A percentile compares a stretch with the other conserved stretches of the same genome.
Evolutionary conservation across 2,113 vertebrate genomes (phyloP).

Genomic region (Grammomys dolichurus): DNA sequence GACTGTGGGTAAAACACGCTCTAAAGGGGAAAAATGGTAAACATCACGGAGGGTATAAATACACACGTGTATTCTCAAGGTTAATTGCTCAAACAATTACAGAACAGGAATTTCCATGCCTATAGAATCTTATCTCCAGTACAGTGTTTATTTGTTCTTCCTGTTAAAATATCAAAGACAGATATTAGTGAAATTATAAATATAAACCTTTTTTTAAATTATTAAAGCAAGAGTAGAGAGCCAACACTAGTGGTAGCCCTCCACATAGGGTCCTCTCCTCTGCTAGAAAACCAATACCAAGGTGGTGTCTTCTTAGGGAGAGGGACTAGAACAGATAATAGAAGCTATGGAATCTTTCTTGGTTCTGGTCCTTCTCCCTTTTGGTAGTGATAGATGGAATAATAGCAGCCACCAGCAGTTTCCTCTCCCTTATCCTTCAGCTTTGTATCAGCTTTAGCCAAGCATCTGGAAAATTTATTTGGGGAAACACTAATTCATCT

Average conservation of each 20-base stretch:
- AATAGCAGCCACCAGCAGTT: background rate
- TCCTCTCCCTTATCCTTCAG: background rate
- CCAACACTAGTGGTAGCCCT: background rate
- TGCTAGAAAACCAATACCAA: background rate
- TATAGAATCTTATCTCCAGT: constrained; percentile 67
- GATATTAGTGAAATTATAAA: constrained; percentile 42
- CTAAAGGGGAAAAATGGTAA: constrained; percentile 90
- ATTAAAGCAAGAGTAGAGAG: background rate
- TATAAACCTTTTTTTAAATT: background rate
- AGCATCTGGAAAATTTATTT: constrained; percentile 53
- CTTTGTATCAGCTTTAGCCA: constrained; percentile 23
- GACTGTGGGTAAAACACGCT: constrained; percentile 91
- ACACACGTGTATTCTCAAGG: constrained; percentile 77
- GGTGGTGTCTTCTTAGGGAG: background rate
- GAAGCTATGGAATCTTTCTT: background rate
- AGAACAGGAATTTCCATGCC: constrained; percentile 79
- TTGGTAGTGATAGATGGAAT: background rate
- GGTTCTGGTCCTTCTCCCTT: background rate
- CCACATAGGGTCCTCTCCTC: background rate
- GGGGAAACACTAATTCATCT: constrained; percentile 47
- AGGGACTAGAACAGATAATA: background rate
- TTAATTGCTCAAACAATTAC: constrained; percentile 82
- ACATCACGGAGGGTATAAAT: constrained; percentile 85
- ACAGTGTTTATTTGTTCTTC: constrained; percentile 64
- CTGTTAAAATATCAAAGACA: constrained; percentile 28